Evolutionary conservation across 2,888 invertebrate species (phyloP).

Genomic region (Philonicus albiceps): DNA sequence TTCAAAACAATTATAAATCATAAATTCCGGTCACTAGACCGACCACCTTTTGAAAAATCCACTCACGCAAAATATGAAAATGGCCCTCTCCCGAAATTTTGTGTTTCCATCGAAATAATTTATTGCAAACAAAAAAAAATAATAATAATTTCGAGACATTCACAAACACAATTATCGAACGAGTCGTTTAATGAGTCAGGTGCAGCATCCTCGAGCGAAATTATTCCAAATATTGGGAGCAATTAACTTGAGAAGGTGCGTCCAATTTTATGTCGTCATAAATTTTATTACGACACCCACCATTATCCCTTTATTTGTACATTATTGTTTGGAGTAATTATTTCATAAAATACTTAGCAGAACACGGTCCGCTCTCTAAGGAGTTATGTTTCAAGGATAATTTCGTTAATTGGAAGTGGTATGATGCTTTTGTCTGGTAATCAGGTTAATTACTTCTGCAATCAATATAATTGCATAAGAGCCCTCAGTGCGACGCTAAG

Average conservation of each 20-base stretch:
- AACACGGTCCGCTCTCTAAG: not conserved
- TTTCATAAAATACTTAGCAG: not conserved
- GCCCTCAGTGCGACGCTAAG: not conserved
- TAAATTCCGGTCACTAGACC: not conserved
- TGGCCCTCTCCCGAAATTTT: not conserved
- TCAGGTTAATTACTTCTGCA: not conserved
- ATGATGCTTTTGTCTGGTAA: not conserved
- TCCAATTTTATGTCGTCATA: not conserved
- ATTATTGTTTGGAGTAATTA: not conserved
- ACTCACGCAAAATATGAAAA: not conserved
- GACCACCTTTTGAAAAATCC: not conserved
- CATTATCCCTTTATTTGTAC: not conserved
- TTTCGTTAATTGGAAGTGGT: not conserved
- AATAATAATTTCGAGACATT: not conserved
- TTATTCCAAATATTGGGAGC: not conserved
- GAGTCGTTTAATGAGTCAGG: not conserved
- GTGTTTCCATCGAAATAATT: not conserved
- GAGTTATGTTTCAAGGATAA: not conserved
- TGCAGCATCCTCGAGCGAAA: not conserved
- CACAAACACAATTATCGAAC: not conserved
- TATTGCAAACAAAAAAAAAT: too few species aligned
- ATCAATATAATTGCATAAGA: not conserved
- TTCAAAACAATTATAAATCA: not conserved
- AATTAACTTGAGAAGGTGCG: not conserved
- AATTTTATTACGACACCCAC: not conserved